Conservation (phyloP, 2,797 vertebrate genomes). For the Halcyon smyrnensis region DNA sequence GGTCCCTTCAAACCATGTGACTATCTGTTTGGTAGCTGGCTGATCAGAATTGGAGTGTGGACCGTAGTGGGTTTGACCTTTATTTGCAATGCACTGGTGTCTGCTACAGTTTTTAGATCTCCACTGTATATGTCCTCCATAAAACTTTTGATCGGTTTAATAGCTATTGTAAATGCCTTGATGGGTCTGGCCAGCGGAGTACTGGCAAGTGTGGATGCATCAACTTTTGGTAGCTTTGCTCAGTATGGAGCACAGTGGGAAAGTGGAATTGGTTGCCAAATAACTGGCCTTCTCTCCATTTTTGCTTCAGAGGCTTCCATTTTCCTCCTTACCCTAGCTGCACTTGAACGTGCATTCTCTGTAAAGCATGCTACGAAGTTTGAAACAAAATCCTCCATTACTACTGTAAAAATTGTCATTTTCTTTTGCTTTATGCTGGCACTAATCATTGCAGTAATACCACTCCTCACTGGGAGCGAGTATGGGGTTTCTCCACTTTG, state of each 20-base stretch:
- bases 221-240: slow-evolving; percentile 90
- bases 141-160: slow-evolving; percentile 87
- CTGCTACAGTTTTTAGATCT: slow-evolving; percentile 85
- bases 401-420: slow-evolving; percentile 67
- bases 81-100: slow-evolving; percentile 86
- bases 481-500: slow-evolving; percentile 87
- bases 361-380: slow-evolving; percentile 69
- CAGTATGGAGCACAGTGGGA: slow-evolving; percentile 89
- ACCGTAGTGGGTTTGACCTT: slow-evolving; percentile 85
- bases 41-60: slow-evolving; percentile 91
- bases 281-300: slow-evolving; percentile 87
- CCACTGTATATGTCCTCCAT: slow-evolving; percentile 79
- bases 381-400: slow-evolving; percentile 69
- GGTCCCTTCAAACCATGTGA: slow-evolving; percentile 92
- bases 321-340: slow-evolving; percentile 89
- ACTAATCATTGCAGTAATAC: slow-evolving; percentile 80
- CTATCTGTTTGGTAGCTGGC: slow-evolving; percentile 91
- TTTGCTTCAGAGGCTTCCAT: slow-evolving; percentile 89
- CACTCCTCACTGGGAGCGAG: slow-evolving; percentile 80
- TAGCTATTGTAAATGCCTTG: slow-evolving; percentile 86
- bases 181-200: slow-evolving; percentile 87
- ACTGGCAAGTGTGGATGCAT: slow-evolving; percentile 86
- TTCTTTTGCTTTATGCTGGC: slow-evolving; percentile 83
- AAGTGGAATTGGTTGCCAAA: slow-evolving; percentile 86
- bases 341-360: slow-evolving; percentile 85